Base-by-base conservation (phyloP, 2,888 invertebrate species). In the Heteropelma amictum region DNA sequence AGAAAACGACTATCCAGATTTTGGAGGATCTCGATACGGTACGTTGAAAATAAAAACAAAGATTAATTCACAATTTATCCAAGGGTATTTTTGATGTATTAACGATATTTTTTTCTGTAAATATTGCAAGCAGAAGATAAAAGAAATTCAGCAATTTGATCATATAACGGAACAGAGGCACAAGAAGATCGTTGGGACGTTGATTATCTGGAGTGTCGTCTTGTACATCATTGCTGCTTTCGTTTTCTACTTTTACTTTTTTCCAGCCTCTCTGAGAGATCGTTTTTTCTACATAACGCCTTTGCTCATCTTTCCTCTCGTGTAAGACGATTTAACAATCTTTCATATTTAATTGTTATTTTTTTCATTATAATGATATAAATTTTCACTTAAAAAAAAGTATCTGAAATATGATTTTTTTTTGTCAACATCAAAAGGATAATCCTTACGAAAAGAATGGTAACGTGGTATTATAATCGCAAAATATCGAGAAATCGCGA, bases 401-500 rank as follows among this genome's bases (percentile, higher is more conserved):
- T n/a, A n/a, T n/a, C n/a, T n/a, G n/a, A n/a, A 19, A 23, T 28
- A 28, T 28, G 7, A 0, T 40, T 17, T 2, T 0, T 38, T 56
- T 56, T 30, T 12, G 7, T 17, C 21, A 3, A 12, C 4, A 6
- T n/a, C 1, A 7, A 14, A 14, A 97, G 97, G 83, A 94, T 97
- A 76, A 92, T 95, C 86, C 91, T 94, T 72, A 91, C 96, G 17
- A 96, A 96, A 82, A 93, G 93, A 81, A 90, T 94, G 78, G 92
- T 98, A 84, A 94, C 95, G 33, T 97, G 96, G 95, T 97, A 97
- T 89, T 98, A 96, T 89, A 94, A 94, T 82, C 93, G 95, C 88
- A 94, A 95, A 86, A 91, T 97, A 60, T 92, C 93, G 73, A 93
- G 93, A 86, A 97, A 96, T 90, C 93, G 95, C 86, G 91, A 92